Evolutionary conservation across 2,888 invertebrate species (phyloP).

Genomic region (Heliconius aoede): DNA sequence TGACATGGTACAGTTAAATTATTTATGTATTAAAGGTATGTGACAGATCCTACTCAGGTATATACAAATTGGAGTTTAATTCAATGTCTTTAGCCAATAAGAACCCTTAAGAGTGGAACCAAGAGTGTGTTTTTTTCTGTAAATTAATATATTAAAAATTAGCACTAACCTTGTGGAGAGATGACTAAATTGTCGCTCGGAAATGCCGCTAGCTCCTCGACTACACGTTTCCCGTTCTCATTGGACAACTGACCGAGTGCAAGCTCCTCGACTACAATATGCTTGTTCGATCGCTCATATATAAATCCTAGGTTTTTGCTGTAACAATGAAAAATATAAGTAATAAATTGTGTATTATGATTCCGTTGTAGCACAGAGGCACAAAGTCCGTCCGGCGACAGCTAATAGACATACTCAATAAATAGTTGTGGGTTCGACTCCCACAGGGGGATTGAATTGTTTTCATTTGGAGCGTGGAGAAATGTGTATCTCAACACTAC

Average conservation of each 20-base stretch:
- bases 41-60: too few species aligned
- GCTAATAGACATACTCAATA: too few species aligned
- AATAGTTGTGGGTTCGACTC: neutral
- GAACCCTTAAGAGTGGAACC: too few species aligned
- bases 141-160: neutral
- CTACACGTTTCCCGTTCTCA: conserved; percentile 56
- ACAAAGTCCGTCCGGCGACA: neutral
- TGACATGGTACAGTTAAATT: neutral
- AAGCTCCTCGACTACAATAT: conserved; percentile 70
- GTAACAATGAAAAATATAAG: conserved; percentile 52
- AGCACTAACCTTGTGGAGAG: conserved; percentile 64
- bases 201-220: conserved; percentile 58
- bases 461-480: too few species aligned
- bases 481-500: too few species aligned
- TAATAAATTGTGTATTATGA: neutral
- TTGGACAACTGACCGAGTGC: conserved; percentile 67
- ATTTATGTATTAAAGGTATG: too few species aligned
- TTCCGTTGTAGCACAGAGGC: neutral
- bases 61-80: too few species aligned
- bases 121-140: too few species aligned
- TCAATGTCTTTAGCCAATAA: too few species aligned
- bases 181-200: conserved; percentile 57
- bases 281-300: conserved; percentile 68
- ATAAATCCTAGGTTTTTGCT: conserved; percentile 74
- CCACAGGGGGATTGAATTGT: neutral